Base-by-base conservation (phyloP, 2,113 vertebrate species). In the Spilogale gracilis region DNA sequence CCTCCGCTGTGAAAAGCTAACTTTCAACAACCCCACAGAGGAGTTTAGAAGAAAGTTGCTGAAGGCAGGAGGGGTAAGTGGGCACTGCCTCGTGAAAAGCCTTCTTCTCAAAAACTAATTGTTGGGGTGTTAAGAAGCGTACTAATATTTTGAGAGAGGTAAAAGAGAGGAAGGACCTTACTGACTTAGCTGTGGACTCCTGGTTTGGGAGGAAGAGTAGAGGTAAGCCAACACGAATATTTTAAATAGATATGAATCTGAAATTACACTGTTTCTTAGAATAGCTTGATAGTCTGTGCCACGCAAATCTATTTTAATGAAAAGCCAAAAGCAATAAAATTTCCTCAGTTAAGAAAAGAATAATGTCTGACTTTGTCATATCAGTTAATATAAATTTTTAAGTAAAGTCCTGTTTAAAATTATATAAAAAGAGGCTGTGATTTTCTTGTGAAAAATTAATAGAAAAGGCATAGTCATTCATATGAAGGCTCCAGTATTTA, bases 1-100 rank as follows among this genome's bases (percentile, higher is more conserved):
- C 98, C 99, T 99, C 94, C 99, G 99, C 97, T 99, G 99, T 98
- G 99, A 99, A 98, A 99, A 99, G 97, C 99, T 99, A 76, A 99
- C 99, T 80, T 99, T 99, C 98, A 99, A 99, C 98, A 99, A 99
- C 98, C 99, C 99, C 20, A 99, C 99, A 65, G 99, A 99, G 90
- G 99, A 99, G 96, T 99, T 99, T 98, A 99, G 99, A 98, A 99
- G 98, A 98, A 99, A 99, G 98, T 99, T 99, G 97, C 99, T 99
- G 96, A 99, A 99, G 98, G 99, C 99, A 95, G 99, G 99, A 98
- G 99, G 99, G 99, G 99, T 99, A 98, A 98, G 99, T 99, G 82
- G 54, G 48, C 80, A 60, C 91, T 97, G 88, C 78, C 60, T 0
- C 94, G 27, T 96, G 48, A 95, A 97, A 98, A 98, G 91, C 76